Evolutionary conservation across 1,140 invertebrate species (phyloP).

Genomic region (Phymorhynchus buccinoides): DNA sequence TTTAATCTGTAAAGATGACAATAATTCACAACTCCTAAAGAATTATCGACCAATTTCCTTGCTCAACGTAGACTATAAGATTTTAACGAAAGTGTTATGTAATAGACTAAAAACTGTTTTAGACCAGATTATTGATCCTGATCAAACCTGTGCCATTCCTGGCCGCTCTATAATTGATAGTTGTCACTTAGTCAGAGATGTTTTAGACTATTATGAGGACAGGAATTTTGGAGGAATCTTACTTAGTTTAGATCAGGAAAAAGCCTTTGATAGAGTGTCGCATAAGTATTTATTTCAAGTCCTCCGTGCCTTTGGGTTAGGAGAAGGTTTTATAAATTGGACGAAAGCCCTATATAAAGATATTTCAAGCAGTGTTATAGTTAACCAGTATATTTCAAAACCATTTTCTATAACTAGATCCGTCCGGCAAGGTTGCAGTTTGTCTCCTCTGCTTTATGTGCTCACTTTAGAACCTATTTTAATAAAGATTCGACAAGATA

Average conservation of each 20-base stretch:
- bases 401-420: slow-evolving; percentile 58
- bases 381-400: slow-evolving; percentile 45
- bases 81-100: slow-evolving; percentile 41
- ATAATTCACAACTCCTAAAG: slow-evolving; percentile 37
- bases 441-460: slow-evolving; percentile 71
- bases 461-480: slow-evolving; percentile 64
- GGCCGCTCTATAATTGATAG: slow-evolving; percentile 45
- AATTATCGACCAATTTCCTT: slow-evolving; percentile 50
- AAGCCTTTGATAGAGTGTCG: slow-evolving; percentile 40
- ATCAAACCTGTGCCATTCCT: slow-evolving; percentile 42
- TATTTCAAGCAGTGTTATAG: slow-evolving; percentile 11
- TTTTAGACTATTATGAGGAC: slow-evolving; percentile 41
- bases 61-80: slow-evolving; percentile 42
- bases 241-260: slow-evolving; percentile 36
- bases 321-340: slow-evolving; percentile 43
- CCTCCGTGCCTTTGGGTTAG: slow-evolving; percentile 35
- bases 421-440: slow-evolving; percentile 70
- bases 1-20: slow-evolving; percentile 44
- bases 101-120: slow-evolving; percentile 24
- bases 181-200: slow-evolving; percentile 36
- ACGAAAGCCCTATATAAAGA: slow-evolving; percentile 33
- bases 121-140: slow-evolving; percentile 27
- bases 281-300: slow-evolving; percentile 35
- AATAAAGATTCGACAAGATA: slow-evolving; percentile 25
- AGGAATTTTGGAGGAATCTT: slow-evolving; percentile 23